These are phyloP conservation scores for Achatina immaculata DNA, from an alignment of 1,140 invertebrate species.

Conservation along the genomic window DNA sequence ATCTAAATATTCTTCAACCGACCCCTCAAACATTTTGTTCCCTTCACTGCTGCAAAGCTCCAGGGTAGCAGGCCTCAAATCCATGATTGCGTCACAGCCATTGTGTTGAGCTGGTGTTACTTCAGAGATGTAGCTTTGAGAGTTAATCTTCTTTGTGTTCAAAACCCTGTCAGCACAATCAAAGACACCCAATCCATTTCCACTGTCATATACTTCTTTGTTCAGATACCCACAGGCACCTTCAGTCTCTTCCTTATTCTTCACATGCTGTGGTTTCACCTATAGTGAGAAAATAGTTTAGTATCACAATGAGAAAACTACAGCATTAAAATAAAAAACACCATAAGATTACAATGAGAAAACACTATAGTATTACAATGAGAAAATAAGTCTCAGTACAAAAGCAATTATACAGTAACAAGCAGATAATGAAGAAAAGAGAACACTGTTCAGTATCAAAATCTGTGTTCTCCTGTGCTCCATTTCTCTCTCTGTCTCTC, in stretches of 20 bases:
- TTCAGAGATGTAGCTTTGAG: not conserved
- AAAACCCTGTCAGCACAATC: conserved; percentile 22
- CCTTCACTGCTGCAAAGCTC: not conserved
- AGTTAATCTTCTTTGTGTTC: not conserved
- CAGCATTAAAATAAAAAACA: not conserved
- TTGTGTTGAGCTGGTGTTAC: not conserved
- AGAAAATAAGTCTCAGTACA: not conserved
- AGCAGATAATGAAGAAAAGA: not conserved
- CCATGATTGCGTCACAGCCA: conserved; percentile 12
- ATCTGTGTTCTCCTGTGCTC: too few relatives aligned
- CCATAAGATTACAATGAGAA: not conserved
- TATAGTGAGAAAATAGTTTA: not conserved
- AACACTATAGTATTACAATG: not conserved
- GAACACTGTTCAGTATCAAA: too few relatives aligned
- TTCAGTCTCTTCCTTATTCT: conserved; percentile 15
- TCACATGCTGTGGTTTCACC: conserved; percentile 30
- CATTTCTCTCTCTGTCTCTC: too few relatives aligned
- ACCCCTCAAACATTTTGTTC: not conserved
- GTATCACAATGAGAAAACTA: not conserved
- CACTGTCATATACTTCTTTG: not conserved
- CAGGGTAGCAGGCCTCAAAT: conserved; percentile 1
- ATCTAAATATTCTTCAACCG: not conserved
- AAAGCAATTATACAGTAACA: not conserved
- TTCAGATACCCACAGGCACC: not conserved
- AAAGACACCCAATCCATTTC: conserved; percentile 3